phyloP scores from a whole-genome alignment of 2,888 invertebrate genomes.

The Stictocephala bisonia region DNA sequence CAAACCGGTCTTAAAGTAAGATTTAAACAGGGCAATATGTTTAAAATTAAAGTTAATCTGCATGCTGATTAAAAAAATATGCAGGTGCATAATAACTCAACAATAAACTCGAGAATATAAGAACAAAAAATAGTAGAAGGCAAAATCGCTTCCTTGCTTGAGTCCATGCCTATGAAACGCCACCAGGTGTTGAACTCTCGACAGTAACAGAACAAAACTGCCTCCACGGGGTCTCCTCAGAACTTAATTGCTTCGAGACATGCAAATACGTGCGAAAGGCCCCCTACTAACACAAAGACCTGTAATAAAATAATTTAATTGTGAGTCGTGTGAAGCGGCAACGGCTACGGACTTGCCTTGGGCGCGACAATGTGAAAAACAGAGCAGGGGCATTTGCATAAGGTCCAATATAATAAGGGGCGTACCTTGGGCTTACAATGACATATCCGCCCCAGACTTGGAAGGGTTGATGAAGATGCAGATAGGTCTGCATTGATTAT shows the following conservation, averaged over 20 bases:
- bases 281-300: slow-evolving; percentile 36
- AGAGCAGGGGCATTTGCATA: slow-evolving; percentile 39
- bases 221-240: neutral
- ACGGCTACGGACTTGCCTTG: neutral
- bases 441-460: neutral
- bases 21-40: too few relatives aligned
- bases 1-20: too few relatives aligned
- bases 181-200: neutral
- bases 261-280: slow-evolving; percentile 8
- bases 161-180: neutral
- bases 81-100: too few relatives aligned
- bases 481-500: slow-evolving; percentile 23
- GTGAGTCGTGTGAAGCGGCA: slow-evolving; percentile 40
- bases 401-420: neutral
- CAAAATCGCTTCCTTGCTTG: too few relatives aligned
- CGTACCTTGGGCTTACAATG: slow-evolving; percentile 16
- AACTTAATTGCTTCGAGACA: slow-evolving; percentile 17
- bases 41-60: too few relatives aligned
- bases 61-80: too few relatives aligned
- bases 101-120: too few relatives aligned
- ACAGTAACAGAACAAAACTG: too few relatives aligned
- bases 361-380: slow-evolving; percentile 11
- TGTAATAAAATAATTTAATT: slow-evolving; percentile 46
- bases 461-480: neutral
- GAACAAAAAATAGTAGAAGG: too few relatives aligned